Evolutionary conservation across 2,113 vertebrate species (phyloP).

Genomic region (Pachycephala philippinensis): DNA sequence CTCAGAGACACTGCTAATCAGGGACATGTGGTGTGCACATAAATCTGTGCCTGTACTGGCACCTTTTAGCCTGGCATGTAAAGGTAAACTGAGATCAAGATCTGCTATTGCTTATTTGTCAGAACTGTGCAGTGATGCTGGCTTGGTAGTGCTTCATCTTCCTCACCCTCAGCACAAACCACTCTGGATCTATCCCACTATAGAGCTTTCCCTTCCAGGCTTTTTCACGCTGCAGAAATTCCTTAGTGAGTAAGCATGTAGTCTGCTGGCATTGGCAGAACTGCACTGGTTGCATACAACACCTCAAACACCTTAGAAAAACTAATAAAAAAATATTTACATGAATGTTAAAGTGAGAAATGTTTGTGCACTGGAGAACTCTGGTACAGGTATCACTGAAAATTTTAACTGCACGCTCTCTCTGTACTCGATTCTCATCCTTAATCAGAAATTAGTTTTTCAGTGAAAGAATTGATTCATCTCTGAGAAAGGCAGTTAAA

Average conservation of each 20-base stretch:
- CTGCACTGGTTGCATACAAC: not conserved
- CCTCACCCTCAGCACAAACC: not conserved
- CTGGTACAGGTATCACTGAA: not conserved
- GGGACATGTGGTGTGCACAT: not conserved
- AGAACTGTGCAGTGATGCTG: not conserved
- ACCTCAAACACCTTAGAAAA: not conserved
- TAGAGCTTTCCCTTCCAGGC: not conserved
- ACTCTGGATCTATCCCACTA: accelerated
- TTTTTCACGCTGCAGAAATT: not conserved
- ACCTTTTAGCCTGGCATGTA: not conserved
- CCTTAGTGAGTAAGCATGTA: not conserved
- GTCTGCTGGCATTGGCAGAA: not conserved
- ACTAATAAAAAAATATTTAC: not conserved
- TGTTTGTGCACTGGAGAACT: not conserved
- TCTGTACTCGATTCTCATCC: not conserved
- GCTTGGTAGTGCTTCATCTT: not conserved
- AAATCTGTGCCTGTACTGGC: not conserved
- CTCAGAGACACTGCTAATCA: conserved; percentile 8
- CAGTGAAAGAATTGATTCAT: not conserved
- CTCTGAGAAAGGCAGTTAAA: not conserved
- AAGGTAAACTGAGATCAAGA: conserved; percentile 15
- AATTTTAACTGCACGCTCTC: not conserved
- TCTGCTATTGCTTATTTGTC: not conserved
- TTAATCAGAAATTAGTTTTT: not conserved
- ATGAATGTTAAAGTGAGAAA: not conserved